A percentile compares a stretch with the other conserved stretches of the same genome.
Conservation (phyloP, 1,140 invertebrate genomes). For the Diprion similis region DNA sequence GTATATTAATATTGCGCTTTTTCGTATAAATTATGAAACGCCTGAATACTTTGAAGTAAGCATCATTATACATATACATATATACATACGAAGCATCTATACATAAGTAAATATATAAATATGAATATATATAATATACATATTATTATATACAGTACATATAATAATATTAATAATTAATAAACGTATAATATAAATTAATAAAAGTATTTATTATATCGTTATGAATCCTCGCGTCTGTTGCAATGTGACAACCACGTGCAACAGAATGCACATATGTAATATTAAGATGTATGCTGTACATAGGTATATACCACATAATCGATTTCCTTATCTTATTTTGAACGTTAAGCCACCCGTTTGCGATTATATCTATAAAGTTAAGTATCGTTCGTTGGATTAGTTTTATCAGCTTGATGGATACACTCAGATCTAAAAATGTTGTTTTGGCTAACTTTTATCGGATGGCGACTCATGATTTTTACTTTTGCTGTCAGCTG, state of each 20-base stretch:
- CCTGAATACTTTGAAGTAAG: conserved; percentile 33
- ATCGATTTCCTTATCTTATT: neutral
- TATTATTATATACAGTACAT: conserved; percentile 34
- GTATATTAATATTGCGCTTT: conserved; percentile 41
- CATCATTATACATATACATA: conserved; percentile 41
- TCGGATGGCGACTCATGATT: too few relatives aligned
- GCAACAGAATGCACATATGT: neutral
- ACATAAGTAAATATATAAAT: conserved; percentile 34
- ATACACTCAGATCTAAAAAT: neutral
- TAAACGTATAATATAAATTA: conserved; percentile 43
- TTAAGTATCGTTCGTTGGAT: neutral
- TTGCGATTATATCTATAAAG: neutral
- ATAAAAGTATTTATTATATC: neutral
- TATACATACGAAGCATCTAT: conserved; percentile 38
- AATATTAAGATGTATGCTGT: neutral
- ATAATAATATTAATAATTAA: conserved; percentile 48
- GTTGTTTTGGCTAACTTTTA: conserved; percentile 2
- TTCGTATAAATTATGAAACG: conserved; percentile 50
- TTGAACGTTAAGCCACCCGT: neutral
- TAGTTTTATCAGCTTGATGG: neutral
- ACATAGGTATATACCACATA: neutral
- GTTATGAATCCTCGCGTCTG: neutral
- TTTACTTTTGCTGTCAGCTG: too few relatives aligned
- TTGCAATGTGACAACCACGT: neutral
- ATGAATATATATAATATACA: conserved; percentile 43